A percentile compares a stretch with the other conserved stretches of the same genome.
These are phyloP conservation scores for Cynocephalus volans DNA, from an alignment of 2,113 vertebrate genomes.

Conservation along the genomic window DNA sequence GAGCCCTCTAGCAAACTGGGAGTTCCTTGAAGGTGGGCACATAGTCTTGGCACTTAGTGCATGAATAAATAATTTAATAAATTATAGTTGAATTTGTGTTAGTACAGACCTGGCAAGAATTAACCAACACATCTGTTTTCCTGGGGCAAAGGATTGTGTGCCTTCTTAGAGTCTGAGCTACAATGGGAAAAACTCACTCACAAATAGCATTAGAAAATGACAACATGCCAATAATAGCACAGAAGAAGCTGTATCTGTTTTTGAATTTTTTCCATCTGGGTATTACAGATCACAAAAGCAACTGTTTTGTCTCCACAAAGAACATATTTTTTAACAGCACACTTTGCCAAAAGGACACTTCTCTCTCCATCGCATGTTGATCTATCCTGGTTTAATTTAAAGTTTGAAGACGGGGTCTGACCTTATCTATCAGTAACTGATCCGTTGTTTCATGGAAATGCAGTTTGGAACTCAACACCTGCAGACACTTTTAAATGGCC, in stretches of 20 bases:
- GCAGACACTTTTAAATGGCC: background rate
- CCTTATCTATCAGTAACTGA: slow-evolving; percentile 73
- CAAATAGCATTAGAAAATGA: slow-evolving; percentile 70
- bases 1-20: background rate
- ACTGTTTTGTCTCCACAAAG: slow-evolving; percentile 68
- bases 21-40: slow-evolving; percentile 34
- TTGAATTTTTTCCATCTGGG: slow-evolving; percentile 71
- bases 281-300: slow-evolving; percentile 74
- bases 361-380: slow-evolving; percentile 73
- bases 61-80: slow-evolving; percentile 34
- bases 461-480: slow-evolving; percentile 71
- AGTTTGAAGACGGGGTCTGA: slow-evolving; percentile 77
- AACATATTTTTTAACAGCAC: slow-evolving; percentile 49
- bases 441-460: slow-evolving; percentile 67
- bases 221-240: slow-evolving; percentile 67
- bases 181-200: background rate
- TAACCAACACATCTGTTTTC: slow-evolving; percentile 41
- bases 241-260: slow-evolving; percentile 67
- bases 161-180: slow-evolving; percentile 46
- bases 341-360: slow-evolving; percentile 68
- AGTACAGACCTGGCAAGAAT: slow-evolving; percentile 11
- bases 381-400: slow-evolving; percentile 81
- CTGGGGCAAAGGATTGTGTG: background rate
- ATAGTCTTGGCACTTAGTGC: background rate
- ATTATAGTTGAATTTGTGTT: slow-evolving; percentile 28